A percentile compares a stretch with the other conserved stretches of the same genome.
Conservation (phyloP, 2,113 vertebrate genomes). For the Fukomys damarensis region DNA sequence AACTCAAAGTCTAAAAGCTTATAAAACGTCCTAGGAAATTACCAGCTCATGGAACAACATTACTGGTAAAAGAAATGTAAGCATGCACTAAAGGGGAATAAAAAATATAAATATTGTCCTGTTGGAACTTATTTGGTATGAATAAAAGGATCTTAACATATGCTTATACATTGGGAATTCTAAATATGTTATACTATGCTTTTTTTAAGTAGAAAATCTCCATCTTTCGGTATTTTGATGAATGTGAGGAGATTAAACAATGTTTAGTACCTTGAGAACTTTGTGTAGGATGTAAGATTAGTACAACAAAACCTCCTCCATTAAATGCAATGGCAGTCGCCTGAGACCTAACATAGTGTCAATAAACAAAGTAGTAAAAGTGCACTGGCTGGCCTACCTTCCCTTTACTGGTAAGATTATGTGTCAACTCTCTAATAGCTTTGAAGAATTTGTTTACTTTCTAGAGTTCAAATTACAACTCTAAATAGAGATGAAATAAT, state of each 20-base stretch:
- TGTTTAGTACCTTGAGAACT: background rate
- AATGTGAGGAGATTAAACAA: background rate
- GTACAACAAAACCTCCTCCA: background rate
- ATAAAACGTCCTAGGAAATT: background rate
- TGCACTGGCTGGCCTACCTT: background rate
- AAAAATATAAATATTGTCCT: background rate
- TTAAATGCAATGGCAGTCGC: background rate
- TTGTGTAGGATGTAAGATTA: background rate
- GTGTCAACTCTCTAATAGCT: slow-evolving; percentile 47
- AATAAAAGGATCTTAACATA: background rate
- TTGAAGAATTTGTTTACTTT: slow-evolving; percentile 70
- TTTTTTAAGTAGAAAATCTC: background rate
- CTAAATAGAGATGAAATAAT: slow-evolving; percentile 66
- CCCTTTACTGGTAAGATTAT: slow-evolving; percentile 50
- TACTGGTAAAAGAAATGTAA: background rate
- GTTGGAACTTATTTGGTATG: background rate
- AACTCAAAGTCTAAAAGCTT: background rate
- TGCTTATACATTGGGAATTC: background rate
- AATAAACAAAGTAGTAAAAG: background rate
- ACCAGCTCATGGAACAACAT: background rate
- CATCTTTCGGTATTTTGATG: background rate
- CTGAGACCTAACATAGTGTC: background rate
- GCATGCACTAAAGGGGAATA: background rate
- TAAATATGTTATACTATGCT: background rate
- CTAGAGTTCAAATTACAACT: slow-evolving; percentile 65